Conservation (phyloP, 2,888 invertebrate species). For the Noctua janthe region DNA sequence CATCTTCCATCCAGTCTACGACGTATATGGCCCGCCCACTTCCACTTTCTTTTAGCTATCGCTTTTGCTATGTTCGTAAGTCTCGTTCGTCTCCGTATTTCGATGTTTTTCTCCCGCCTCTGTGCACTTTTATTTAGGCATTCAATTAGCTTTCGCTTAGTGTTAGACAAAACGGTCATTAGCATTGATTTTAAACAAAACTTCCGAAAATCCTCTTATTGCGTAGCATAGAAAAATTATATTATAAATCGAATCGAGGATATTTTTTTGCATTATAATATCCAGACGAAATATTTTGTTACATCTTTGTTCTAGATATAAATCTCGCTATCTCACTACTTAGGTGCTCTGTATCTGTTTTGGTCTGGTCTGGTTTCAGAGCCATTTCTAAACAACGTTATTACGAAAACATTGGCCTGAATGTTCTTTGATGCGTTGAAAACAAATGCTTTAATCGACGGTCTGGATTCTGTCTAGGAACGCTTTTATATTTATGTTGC, state of each 20-base stretch:
- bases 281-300: neutral
- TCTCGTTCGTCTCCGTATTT: too few relatives aligned
- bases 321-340: constrained; percentile 16
- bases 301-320: neutral
- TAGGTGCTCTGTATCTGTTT: constrained; percentile 15
- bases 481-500: neutral
- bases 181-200: too few relatives aligned
- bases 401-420: constrained; percentile 9
- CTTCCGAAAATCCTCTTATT: too few relatives aligned
- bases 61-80: too few relatives aligned
- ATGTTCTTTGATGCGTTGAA: constrained; percentile 37
- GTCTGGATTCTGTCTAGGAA: constrained; percentile 27
- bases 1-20: too few relatives aligned
- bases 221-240: neutral
- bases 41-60: too few relatives aligned
- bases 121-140: too few relatives aligned
- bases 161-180: too few relatives aligned
- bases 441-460: constrained; percentile 27
- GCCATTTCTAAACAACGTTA: constrained; percentile 14
- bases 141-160: too few relatives aligned
- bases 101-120: too few relatives aligned
- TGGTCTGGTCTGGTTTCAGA: constrained; percentile 17
- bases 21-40: too few relatives aligned
- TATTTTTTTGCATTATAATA: neutral
- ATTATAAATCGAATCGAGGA: too few relatives aligned